Evolutionary conservation across 2,888 invertebrate genomes (phyloP).

Genomic region (Cotesia congregata): DNA sequence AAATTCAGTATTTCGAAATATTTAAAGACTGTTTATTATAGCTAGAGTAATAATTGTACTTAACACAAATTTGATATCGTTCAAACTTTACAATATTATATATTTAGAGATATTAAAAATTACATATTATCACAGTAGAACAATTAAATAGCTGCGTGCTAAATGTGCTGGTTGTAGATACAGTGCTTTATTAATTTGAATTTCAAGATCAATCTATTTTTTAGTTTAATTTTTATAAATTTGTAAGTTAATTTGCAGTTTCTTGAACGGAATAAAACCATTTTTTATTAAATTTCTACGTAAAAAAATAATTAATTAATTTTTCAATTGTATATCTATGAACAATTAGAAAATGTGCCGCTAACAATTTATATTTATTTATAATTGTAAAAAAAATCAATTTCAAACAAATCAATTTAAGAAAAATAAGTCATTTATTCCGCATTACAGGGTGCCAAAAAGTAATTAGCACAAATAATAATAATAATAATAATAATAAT

Average conservation of each 20-base stretch:
- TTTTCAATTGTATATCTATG: constrained; percentile 1
- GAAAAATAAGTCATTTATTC: not conserved
- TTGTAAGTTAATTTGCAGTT: not conserved
- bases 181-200: not conserved
- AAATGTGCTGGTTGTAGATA: not conserved
- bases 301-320: not conserved
- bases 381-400: constrained; percentile 28
- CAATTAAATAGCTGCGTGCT: not conserved
- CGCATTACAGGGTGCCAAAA: constrained; percentile 35
- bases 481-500: constrained; percentile 5
- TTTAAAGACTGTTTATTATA: constrained; percentile 30
- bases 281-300: not conserved
- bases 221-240: not conserved
- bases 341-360: constrained; percentile 4
- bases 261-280: not conserved
- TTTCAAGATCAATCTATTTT: not conserved
- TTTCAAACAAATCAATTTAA: constrained; percentile 24
- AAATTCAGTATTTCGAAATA: constrained; percentile 31
- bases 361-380: constrained; percentile 33
- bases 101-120: not conserved
- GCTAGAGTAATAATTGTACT: constrained; percentile 21
- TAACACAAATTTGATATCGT: constrained; percentile 15
- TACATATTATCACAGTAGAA: not conserved
- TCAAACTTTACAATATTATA: not conserved
- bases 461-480: constrained; percentile 6